phyloP scores from a whole-genome alignment of 1,140 invertebrate species.

The Drosophila micromelanica region DNA sequence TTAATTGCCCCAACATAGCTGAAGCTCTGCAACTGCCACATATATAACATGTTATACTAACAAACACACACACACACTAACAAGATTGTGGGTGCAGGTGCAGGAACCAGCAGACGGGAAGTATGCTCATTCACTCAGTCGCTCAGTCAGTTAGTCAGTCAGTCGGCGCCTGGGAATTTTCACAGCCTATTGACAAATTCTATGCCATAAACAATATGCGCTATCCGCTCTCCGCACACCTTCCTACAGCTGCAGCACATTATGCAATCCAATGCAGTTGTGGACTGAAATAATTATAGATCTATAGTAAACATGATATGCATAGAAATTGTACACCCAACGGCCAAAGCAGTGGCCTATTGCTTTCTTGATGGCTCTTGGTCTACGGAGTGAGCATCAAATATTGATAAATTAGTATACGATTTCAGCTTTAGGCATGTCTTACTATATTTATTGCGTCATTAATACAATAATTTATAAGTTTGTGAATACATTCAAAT shows the following conservation, averaged over 20 bases:
- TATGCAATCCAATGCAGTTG: constrained; percentile 19
- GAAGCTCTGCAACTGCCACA: constrained; percentile 26
- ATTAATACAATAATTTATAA: too few species aligned
- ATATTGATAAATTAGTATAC: too few species aligned
- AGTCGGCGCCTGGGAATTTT: constrained; percentile 56
- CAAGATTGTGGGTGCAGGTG: constrained; percentile 28
- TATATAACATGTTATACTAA: constrained; percentile 46
- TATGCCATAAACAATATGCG: constrained; percentile 41
- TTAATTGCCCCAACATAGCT: constrained; percentile 58
- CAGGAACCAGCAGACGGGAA: constrained; percentile 30
- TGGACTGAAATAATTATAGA: constrained; percentile 5
- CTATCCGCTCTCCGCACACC: constrained; percentile 15
- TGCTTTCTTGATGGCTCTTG: background rate
- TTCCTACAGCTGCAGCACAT: constrained; percentile 2
- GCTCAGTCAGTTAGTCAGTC: constrained; percentile 40
- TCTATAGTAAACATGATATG: constrained; percentile 4
- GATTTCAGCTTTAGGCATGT: too few species aligned
- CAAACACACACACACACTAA: constrained; percentile 9
- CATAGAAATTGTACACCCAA: background rate
- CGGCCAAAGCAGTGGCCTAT: background rate
- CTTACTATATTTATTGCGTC: too few species aligned
- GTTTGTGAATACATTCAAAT: too few species aligned
- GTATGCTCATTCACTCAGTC: constrained; percentile 10
- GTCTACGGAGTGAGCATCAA: too few species aligned
- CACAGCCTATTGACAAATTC: constrained; percentile 50